Evolutionary conservation across 2,113 vertebrate species (phyloP), one percentile per base, ranked within the genome.

Genomic region (Chloebia gouldiae): DNA sequence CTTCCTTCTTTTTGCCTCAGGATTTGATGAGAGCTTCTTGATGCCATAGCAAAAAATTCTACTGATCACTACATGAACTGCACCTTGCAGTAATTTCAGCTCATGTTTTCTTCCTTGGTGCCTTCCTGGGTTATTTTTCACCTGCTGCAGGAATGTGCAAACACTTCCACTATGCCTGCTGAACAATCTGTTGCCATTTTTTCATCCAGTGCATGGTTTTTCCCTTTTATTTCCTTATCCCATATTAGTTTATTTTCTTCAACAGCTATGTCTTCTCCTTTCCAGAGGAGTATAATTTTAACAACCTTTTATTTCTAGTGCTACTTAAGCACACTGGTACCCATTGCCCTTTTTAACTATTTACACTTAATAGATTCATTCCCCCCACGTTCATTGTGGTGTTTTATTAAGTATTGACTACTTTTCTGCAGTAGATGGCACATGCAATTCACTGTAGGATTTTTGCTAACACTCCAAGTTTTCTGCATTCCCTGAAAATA

Each of bases 381-480:
- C 70, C 65, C 68, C 61, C 68, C 11, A 3, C 13, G 10, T 73
- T 73, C 45, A 57, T 40, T 21, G 61, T 42, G 53, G 49, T 91
- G 60, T 8, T 84, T 96, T 92, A 80, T 95, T 95, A 95, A 88
- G 79, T 81, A 95, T 95, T 97, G 94, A 93, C 87, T 68, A 64
- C 57, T 85, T 94, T 88, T 33, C 85, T 92, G 80, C 80, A 88
- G 81, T 88, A 94, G 88, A 91, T 87, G 87, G 92, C 86, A 93
- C 37, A 88, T 89, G 57, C 54, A 92, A 76, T 86, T 89, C 86
- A 72, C 69, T 53, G 83, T 56, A 93, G 70, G 91, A 84, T 95
- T 82, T 73, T 49, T 60, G 45, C 68, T 88, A 88, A 75, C 25
- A 50, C 69, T 95, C 93, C 82, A 50, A 42, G 51, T 42, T 72